Evolutionary conservation across 2,888 invertebrate species (phyloP).

Genomic region (Orthonevra nobilis): DNA sequence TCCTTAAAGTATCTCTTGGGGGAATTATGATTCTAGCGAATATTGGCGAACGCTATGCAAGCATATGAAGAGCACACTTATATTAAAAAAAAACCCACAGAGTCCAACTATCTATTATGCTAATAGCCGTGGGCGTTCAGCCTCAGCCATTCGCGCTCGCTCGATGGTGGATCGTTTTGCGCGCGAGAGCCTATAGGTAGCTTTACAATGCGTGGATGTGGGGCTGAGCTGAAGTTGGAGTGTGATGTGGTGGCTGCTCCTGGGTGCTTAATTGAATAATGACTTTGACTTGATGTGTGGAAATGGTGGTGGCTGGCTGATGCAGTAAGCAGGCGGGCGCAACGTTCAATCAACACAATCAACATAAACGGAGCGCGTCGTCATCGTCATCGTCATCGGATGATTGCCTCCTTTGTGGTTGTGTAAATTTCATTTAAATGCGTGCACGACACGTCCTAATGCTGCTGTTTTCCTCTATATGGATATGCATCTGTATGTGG

Average conservation of each 20-base stretch:
- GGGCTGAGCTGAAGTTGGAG: background rate
- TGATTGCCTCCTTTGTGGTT: conserved; percentile 53
- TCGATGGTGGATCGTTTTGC: conserved; percentile 20
- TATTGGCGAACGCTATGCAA: no score
- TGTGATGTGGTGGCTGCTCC: background rate
- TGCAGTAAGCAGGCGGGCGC: conserved; percentile 50
- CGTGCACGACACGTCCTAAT: conserved; percentile 13
- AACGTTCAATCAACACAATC: conserved; percentile 68
- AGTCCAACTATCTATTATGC: conserved; percentile 66
- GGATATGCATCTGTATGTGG: background rate
- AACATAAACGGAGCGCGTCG: conserved; percentile 53
- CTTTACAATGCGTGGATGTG: conserved; percentile 42
- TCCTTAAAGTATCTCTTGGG: conserved; percentile 26
- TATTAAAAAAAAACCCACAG: no score
- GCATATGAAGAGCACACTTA: no score
- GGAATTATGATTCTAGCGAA: conserved; percentile 13
- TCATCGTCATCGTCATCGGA: conserved; percentile 11
- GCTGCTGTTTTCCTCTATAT: no score
- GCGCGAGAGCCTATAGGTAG: no score
- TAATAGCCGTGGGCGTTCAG: conserved; percentile 69
- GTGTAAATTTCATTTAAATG: conserved; percentile 49
- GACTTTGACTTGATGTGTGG: conserved; percentile 58
- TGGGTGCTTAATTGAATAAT: conserved; percentile 67
- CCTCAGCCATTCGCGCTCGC: conserved; percentile 6
- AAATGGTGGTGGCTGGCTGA: conserved; percentile 50